phyloP scores from a whole-genome alignment of 2,888 invertebrate species.

The Pyrrhosoma nymphula region DNA sequence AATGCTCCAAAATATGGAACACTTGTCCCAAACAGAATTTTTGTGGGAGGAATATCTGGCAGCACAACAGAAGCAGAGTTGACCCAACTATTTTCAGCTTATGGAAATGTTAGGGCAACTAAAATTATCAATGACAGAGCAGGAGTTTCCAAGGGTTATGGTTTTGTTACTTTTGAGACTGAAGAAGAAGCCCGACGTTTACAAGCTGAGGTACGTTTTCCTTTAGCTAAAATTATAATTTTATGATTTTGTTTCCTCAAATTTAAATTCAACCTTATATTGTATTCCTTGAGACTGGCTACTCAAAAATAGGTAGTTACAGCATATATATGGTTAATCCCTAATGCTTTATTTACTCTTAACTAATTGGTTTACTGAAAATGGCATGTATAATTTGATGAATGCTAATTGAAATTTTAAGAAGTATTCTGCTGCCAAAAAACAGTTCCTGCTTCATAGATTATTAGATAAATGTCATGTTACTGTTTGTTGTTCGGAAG shows the following conservation, averaged over 20 bases:
- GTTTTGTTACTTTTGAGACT: conserved; percentile 86
- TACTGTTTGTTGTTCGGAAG: no score
- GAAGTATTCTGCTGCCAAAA: background rate
- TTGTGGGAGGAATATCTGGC: conserved; percentile 97
- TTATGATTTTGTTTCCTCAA: background rate
- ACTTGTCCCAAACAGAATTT: conserved; percentile 95
- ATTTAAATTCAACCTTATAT: no score
- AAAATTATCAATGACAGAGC: conserved; percentile 97
- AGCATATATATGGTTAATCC: background rate
- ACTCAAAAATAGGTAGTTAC: background rate
- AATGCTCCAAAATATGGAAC: conserved; percentile 84
- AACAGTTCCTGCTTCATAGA: no score
- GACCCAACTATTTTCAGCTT: conserved; percentile 93
- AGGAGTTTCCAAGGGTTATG: conserved; percentile 96
- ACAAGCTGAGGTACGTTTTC: conserved; percentile 70
- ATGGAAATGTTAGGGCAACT: conserved; percentile 91
- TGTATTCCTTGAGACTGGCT: no score
- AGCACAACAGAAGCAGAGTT: conserved; percentile 96
- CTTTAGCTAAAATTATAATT: no score
- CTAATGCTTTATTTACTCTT: no score
- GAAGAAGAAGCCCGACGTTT: conserved; percentile 79
- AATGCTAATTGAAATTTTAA: background rate
- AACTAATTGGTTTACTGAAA: no score
- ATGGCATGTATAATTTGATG: background rate
- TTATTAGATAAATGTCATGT: no score